Evolutionary conservation across 2,888 invertebrate genomes (phyloP), one percentile per base, ranked within the genome.

Genomic region (Stramonita haemastoma): DNA sequence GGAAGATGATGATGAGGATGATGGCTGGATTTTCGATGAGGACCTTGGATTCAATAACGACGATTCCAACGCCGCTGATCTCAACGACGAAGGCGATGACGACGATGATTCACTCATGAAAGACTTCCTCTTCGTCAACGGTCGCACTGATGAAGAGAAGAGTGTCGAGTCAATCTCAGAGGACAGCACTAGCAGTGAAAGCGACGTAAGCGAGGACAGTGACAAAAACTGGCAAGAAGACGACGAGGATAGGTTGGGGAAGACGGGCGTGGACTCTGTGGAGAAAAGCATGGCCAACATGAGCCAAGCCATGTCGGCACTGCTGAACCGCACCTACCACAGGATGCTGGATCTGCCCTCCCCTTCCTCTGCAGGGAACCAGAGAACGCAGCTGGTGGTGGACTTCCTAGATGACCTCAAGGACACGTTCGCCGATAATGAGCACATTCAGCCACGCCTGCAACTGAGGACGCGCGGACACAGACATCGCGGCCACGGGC

Each of bases 311-410:
- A 17, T 79, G 77, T 19, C 32, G 17, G 1, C 11, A 11, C 77
- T 79, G 32, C 29, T 79, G 15, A 79, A 79, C 32, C 29, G 1
- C 1, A 79, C 77, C 15, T 32, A 15, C 77, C 77, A 32, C 32
- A 32, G 32, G 26, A 79, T 79, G 32, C 29, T 32, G 77, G 26
- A 79, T 32, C 29, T n/a, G 66, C 19, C 66, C 22, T 19, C 66
- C 5, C 22, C 66, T 66, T 66, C 66, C 29, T 26, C 13, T 6
- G 29, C 73, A 13, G 73, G n/a, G 5, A 73, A 13, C 73, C 26
- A 73, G n/a, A 73, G 73, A n/a, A 73, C 73, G 13, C n/a, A 73
- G 73, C 26, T 73, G 73, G n/a, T 73, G 73, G 73, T n/a, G n/a
- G n/a, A 29, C n/a, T 73, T 73, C 73, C 26, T 73, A 17, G 26